Evolutionary conservation across 1,140 invertebrate species (phyloP).

Genomic region (Bombus breviceps): DNA sequence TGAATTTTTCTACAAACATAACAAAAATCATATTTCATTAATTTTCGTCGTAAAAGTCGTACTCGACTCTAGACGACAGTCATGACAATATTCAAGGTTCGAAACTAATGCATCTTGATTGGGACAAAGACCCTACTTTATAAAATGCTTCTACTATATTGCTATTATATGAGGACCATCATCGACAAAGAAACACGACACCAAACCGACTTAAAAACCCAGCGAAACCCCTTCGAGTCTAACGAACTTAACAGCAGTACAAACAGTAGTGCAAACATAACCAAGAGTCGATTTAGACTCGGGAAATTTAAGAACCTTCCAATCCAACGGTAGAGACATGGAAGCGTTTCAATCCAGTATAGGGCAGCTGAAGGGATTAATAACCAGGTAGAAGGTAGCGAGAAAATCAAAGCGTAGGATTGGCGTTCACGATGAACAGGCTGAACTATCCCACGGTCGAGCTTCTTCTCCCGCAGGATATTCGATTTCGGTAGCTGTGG

Average conservation of each 20-base stretch:
- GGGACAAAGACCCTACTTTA: too few relatives aligned
- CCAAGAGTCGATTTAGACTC: neutral
- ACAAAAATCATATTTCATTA: too few relatives aligned
- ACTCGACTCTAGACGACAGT: too few relatives aligned
- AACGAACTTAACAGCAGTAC: neutral
- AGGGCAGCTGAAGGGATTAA: slow-evolving; percentile 3
- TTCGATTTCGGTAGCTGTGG: slow-evolving; percentile 66
- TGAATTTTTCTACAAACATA: too few relatives aligned
- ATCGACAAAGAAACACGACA: neutral
- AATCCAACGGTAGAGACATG: neutral
- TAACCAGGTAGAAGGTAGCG: neutral
- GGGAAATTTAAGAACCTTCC: neutral
- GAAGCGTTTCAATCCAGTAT: neutral
- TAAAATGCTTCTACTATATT: too few relatives aligned
- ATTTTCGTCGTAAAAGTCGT: too few relatives aligned
- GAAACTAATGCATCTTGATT: too few relatives aligned
- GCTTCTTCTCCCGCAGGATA: slow-evolving; percentile 39
- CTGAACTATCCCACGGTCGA: slow-evolving; percentile 54
- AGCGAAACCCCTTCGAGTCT: neutral
- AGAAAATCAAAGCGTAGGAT: neutral
- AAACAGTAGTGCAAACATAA: slow-evolving; percentile 7
- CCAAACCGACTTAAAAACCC: neutral
- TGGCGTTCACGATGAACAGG: neutral
- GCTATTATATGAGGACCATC: neutral
- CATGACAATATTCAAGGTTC: too few relatives aligned